Percentiles rank a stretch among this genome's conserved stretches.
Evolutionary conservation across 2,888 invertebrate genomes (phyloP).

Genomic region (Psylliodes chrysocephalus): DNA sequence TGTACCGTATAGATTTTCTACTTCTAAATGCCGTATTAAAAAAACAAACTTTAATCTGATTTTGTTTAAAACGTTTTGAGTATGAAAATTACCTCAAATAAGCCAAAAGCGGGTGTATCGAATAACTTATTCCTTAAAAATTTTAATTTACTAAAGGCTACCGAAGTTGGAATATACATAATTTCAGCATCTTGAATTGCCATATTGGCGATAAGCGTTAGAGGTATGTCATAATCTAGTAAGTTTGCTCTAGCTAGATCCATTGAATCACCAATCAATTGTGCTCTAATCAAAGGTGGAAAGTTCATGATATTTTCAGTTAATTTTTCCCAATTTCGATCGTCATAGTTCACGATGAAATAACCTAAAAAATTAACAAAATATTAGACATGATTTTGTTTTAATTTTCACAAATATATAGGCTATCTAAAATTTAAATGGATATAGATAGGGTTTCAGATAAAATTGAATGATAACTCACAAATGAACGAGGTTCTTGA

Average conservation of each 20-base stretch:
- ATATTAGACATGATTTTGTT: too few species aligned
- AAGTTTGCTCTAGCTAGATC: constrained; percentile 70
- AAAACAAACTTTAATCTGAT: too few species aligned
- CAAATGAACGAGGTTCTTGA: too few species aligned
- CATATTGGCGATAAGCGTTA: constrained; percentile 64
- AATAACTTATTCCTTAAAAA: constrained; percentile 70
- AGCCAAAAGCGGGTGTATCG: constrained; percentile 70
- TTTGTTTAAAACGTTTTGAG: too few species aligned
- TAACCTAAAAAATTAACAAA: constrained; percentile 68
- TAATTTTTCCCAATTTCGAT: constrained; percentile 70
- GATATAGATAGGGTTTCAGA: too few species aligned
- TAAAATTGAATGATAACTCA: too few species aligned
- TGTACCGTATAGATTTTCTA: too few species aligned
- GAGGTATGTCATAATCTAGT: constrained; percentile 69
- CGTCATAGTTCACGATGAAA: constrained; percentile 75
- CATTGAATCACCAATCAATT: constrained; percentile 76
- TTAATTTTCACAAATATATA: too few species aligned
- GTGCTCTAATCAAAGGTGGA: constrained; percentile 72
- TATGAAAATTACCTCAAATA: constrained; percentile 71
- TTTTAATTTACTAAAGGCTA: constrained; percentile 69
- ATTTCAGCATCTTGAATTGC: constrained; percentile 63
- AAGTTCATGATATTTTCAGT: constrained; percentile 67
- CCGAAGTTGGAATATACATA: constrained; percentile 70
- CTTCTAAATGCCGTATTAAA: too few species aligned
- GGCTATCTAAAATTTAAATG: too few species aligned